Conservation (phyloP, 2,113 vertebrate species). For the Coturnix japonica region DNA sequence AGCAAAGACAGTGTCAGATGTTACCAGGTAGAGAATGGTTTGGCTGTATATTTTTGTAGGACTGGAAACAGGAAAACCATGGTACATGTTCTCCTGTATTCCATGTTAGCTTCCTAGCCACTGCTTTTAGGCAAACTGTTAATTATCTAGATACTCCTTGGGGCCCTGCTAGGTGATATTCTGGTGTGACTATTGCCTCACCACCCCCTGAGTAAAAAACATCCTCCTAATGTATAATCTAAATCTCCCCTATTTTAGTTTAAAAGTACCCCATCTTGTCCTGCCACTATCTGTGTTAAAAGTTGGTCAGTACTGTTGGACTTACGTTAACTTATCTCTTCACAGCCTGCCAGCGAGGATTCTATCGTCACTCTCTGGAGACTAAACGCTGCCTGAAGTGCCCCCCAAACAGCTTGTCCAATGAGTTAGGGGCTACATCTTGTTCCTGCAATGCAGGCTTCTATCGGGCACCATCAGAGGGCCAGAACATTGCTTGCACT, state of each 20-base stretch:
- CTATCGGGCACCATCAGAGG: constrained; percentile 71
- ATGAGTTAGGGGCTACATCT: constrained; percentile 38
- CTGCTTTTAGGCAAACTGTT: background rate
- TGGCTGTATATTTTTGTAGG: background rate
- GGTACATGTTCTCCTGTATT: background rate
- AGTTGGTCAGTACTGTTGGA: background rate
- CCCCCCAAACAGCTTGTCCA: constrained; percentile 74
- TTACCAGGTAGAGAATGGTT: background rate
- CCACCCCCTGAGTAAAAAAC: background rate
- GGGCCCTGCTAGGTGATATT: background rate
- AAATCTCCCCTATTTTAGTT: background rate
- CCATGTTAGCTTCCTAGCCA: background rate
- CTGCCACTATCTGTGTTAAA: background rate
- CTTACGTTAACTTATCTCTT: background rate
- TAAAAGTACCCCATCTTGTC: background rate
- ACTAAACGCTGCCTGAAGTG: constrained; percentile 71
- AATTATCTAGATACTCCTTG: background rate
- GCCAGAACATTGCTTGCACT: constrained; percentile 72
- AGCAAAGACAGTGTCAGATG: background rate
- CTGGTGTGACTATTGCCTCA: background rate
- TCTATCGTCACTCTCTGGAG: constrained; percentile 69
- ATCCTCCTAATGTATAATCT: background rate
- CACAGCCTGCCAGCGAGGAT: constrained; percentile 76
- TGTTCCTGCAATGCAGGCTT: constrained; percentile 75
- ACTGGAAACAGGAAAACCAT: background rate